Percentiles rank a stretch among this genome's conserved stretches.
phyloP scores from a whole-genome alignment of 1,140 invertebrate species.

The Pogonomyrmex barbatus region DNA sequence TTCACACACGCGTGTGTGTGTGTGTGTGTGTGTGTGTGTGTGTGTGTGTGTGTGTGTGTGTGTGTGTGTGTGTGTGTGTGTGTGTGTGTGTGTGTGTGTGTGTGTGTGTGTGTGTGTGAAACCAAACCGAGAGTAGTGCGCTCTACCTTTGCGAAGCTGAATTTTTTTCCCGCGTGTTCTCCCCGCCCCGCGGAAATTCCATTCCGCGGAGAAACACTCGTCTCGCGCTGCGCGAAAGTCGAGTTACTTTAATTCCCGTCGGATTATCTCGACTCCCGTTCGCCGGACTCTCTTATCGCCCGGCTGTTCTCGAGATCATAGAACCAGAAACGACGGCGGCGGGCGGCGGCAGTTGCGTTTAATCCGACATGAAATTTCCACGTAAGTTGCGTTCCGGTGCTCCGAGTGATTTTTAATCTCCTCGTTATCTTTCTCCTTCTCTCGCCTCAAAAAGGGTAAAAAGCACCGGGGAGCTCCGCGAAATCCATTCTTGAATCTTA shows the following conservation, averaged over 20 bases:
- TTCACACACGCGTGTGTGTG: too few species aligned
- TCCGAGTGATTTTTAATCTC: conserved; percentile 58
- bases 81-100: too few species aligned
- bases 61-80: neutral
- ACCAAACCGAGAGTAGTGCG: neutral
- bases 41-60: neutral
- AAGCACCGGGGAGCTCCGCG: conserved; percentile 4
- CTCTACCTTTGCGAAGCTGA: conserved; percentile 4
- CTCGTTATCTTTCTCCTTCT: conserved; percentile 23
- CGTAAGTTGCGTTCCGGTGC: conserved; percentile 50
- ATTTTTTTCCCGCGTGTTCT: conserved; percentile 8
- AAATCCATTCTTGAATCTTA: conserved; percentile 52
- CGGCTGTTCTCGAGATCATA: conserved; percentile 52
- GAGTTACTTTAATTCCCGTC: conserved; percentile 57
- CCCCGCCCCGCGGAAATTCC: neutral
- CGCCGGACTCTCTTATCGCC: conserved; percentile 57
- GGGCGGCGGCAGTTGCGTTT: conserved; percentile 30
- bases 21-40: too few species aligned
- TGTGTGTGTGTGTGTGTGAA: neutral
- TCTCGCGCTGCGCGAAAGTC: conserved; percentile 34
- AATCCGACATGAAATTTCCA: conserved; percentile 60
- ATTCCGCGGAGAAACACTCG: conserved; percentile 27
- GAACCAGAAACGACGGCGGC: conserved; percentile 38
- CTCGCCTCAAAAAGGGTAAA: neutral
- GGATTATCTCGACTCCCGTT: conserved; percentile 60